Base-by-base conservation (phyloP, 2,113 vertebrate genomes). In the Pipa parva region DNA sequence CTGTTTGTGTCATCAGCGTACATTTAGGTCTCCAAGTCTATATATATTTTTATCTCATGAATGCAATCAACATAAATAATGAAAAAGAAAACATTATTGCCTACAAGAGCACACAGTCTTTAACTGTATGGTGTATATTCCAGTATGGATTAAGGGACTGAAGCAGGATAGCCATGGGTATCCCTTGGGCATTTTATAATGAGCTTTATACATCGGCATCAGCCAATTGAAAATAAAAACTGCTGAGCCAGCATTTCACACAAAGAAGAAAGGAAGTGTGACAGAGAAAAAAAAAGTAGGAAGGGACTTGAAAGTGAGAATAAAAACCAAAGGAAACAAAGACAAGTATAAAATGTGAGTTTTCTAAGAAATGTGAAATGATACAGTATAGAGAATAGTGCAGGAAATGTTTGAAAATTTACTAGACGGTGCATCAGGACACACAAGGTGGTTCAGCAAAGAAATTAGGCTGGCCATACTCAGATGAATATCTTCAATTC, bases 181-280 rank as follows among this genome's bases (percentile, higher is more conserved):
- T 63, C 71, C 46, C 71, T 42, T 63, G 57, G 62, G 21, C 71
- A 72, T 72, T 72, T 72, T 29, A 64, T 72, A 72, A 72, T 64
- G 63, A 72, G 62, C 55, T 65, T 72, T 71, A 46, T 64, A 64
- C 21, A 52, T 45, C 46, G 26, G 39, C 46, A 25, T 31, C 54
- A 51, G 27, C 65, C 65, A 42, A n/a, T n/a, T n/a, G n/a, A n/a
- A n/a, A 36, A 52, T 9, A 48, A 52, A 57, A 37, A 42, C 10
- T 24, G 55, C 29, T 48, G 66, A 71, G 66, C 51, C 61, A 73
- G 52, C 56, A 60, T 12, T 25, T 52, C 50, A 56, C 2, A 5
- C 2, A 20, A 46, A 28, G 24, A 59, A 28, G 63, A 51, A 63
- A 22, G 45, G 21, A 58, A 73, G 71, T 49, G 20, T 49, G 11